phyloP scores from a whole-genome alignment of 2,113 vertebrate genomes.

The Apeltes quadracus region DNA sequence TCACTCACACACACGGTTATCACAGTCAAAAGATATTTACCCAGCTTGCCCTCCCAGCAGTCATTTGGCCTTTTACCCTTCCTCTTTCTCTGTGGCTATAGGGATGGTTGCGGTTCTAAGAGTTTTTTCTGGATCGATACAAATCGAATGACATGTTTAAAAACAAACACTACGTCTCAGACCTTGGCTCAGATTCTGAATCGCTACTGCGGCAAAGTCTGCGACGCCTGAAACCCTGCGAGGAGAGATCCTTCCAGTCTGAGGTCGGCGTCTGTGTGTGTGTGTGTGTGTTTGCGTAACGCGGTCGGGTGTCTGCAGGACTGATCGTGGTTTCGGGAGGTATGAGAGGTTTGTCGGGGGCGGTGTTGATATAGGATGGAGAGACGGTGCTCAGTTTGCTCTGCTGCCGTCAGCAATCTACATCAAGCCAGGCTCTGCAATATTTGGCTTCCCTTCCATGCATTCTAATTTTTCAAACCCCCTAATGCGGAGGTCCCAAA shows the following conservation, averaged over 20 bases:
- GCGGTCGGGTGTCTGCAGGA: constrained; percentile 34
- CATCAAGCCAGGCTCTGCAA: constrained; percentile 41
- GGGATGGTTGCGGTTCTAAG: constrained; percentile 38
- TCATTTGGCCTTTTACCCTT: constrained; percentile 49
- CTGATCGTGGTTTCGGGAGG: constrained; percentile 5
- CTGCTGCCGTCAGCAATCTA: constrained; percentile 59
- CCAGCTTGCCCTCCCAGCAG: constrained; percentile 32
- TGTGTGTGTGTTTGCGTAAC: constrained; percentile 31
- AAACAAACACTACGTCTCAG: constrained; percentile 42
- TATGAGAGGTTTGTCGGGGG: background rate
- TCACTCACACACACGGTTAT: constrained; percentile 4
- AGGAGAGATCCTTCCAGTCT: constrained; percentile 37
- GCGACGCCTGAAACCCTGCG: constrained; percentile 29
- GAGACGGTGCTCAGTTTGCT: constrained; percentile 22
- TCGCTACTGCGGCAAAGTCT: constrained; percentile 8
- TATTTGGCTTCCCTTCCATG: constrained; percentile 46
- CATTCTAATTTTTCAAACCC: constrained; percentile 46
- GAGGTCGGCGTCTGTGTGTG: constrained; percentile 19
- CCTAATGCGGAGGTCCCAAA: no score
- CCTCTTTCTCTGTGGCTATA: constrained; percentile 39
- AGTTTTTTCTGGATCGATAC: constrained; percentile 57
- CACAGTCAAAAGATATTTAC: constrained; percentile 53
- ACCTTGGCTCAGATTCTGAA: constrained; percentile 36
- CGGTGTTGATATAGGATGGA: constrained; percentile 14
- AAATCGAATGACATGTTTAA: constrained; percentile 62